A percentile compares a stretch with the other conserved stretches of the same genome.
phyloP scores from a whole-genome alignment of 1,140 invertebrate genomes.

The Papilio xuthus region DNA sequence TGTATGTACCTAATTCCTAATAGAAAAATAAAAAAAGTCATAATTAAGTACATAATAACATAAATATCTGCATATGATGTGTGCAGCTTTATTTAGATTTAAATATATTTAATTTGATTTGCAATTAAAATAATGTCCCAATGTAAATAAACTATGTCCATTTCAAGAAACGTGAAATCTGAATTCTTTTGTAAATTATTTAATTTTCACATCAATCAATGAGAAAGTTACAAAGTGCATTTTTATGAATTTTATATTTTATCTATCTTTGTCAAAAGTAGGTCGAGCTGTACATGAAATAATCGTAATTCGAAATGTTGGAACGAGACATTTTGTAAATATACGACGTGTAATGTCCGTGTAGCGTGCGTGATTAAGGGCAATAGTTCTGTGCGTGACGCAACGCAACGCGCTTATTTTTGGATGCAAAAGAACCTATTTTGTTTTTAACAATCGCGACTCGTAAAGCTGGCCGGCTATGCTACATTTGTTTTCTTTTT shows the following conservation, averaged over 20 bases:
- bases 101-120: too few relatives aligned
- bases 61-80: too few relatives aligned
- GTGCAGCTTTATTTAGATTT: too few relatives aligned
- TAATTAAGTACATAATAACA: too few relatives aligned
- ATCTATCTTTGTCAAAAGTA: conserved; percentile 4
- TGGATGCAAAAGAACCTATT: conserved; percentile 43
- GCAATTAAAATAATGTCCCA: too few relatives aligned
- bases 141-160: too few relatives aligned
- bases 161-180: not conserved
- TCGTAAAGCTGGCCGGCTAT: not conserved
- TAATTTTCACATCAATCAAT: not conserved
- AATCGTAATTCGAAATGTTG: conserved; percentile 3
- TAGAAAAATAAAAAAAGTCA: too few relatives aligned
- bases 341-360: conserved; percentile 45
- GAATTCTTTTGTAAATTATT: not conserved
- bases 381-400: conserved; percentile 48
- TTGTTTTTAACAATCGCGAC: conserved; percentile 38
- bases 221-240: not conserved
- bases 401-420: conserved; percentile 53
- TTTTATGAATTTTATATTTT: not conserved
- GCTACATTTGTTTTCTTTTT: not conserved
- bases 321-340: conserved; percentile 19
- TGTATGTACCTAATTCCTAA: too few relatives aligned
- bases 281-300: not conserved
- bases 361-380: conserved; percentile 53